Evolutionary conservation across 2,113 vertebrate genomes (phyloP).

Genomic region (Setophaga kirtlandii): DNA sequence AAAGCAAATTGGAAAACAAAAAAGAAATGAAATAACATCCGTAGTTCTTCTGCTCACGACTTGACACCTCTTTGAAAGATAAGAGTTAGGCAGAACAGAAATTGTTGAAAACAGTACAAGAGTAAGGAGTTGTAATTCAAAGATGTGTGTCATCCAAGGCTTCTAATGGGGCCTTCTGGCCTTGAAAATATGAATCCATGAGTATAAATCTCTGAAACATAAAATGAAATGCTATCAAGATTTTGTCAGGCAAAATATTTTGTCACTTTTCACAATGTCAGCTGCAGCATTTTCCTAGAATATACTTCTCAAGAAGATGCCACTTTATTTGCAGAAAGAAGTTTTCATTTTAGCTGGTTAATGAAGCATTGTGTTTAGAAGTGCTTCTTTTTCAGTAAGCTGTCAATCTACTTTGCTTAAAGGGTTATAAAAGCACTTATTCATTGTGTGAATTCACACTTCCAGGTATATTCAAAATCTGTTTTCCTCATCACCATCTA

Average conservation of each 20-base stretch:
- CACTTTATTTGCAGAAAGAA: background rate
- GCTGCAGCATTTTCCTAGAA: background rate
- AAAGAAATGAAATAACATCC: background rate
- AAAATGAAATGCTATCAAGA: background rate
- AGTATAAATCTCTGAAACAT: constrained; percentile 21
- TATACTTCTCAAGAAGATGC: background rate
- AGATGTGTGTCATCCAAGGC: background rate
- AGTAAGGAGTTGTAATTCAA: background rate
- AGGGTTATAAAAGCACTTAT: background rate
- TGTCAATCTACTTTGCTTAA: constrained; percentile 35
- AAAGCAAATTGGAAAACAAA: background rate
- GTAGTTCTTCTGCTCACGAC: background rate
- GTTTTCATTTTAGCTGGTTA: background rate
- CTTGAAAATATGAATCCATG: background rate
- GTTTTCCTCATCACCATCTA: background rate
- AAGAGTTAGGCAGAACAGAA: background rate
- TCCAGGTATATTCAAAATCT: constrained; percentile 34
- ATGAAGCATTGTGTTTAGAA: constrained; percentile 37
- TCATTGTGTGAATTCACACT: background rate
- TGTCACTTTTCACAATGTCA: background rate
- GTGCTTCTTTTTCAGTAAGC: background rate
- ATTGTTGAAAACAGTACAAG: background rate
- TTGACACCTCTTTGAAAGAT: background rate
- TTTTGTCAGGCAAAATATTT: constrained; percentile 41
- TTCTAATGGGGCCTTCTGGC: background rate